These are phyloP conservation scores for Conopomorpha cramerella DNA, from an alignment of 1,140 invertebrate species.

Conservation along the genomic window DNA sequence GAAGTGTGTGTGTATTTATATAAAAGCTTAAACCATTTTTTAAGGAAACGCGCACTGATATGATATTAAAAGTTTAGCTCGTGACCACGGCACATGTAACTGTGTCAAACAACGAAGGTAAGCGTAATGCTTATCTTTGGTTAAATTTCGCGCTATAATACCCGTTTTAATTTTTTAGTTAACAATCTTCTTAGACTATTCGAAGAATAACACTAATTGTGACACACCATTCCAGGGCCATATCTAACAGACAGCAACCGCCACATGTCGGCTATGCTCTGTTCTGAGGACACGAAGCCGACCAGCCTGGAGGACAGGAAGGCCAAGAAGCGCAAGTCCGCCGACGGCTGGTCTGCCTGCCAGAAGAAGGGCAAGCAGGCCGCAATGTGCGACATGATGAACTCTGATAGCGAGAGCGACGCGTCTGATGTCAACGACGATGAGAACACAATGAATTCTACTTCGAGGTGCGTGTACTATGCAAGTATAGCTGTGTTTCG, in stretches of 20 bases:
- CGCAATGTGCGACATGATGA: constrained; percentile 35
- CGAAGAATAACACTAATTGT: too few species aligned
- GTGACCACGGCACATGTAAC: too few species aligned
- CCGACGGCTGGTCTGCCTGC: constrained; percentile 27
- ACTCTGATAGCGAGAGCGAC: constrained; percentile 70
- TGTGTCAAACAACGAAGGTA: too few species aligned
- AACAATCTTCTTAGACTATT: too few species aligned
- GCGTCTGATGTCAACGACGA: constrained; percentile 59
- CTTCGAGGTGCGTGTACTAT: constrained; percentile 26
- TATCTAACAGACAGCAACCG: constrained; percentile 56
- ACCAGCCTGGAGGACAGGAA: constrained; percentile 30
- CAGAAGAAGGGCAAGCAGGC: constrained; percentile 47
- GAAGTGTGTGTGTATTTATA: too few species aligned
- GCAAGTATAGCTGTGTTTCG: neutral
- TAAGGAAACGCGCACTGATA: too few species aligned
- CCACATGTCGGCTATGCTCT: constrained; percentile 45
- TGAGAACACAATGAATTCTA: constrained; percentile 52
- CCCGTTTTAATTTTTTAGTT: too few species aligned
- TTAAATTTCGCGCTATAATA: too few species aligned
- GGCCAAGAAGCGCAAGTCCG: constrained; percentile 51
- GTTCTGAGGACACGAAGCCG: constrained; percentile 28
- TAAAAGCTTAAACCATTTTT: too few species aligned
- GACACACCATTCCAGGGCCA: constrained; percentile 23
- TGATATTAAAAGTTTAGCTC: too few species aligned
- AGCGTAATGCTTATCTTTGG: too few species aligned